A percentile compares a stretch with the other conserved stretches of the same genome.
Evolutionary conservation across 1,140 invertebrate species (phyloP).

Genomic region (Subanguina moxae): DNA sequence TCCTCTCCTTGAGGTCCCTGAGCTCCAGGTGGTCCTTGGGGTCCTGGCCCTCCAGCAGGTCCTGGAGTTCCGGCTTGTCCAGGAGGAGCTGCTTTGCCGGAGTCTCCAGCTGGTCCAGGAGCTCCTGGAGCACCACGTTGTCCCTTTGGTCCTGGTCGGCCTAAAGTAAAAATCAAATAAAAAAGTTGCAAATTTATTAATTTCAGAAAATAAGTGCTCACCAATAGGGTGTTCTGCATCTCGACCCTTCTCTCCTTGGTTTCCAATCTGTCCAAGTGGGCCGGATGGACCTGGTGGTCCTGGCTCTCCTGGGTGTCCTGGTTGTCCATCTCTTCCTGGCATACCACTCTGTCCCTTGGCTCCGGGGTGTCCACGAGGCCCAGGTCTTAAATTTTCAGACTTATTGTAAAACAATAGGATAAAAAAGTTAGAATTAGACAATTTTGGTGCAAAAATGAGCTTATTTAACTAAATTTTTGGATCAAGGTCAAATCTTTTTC

Average conservation of each 20-base stretch:
- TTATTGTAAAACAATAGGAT: too few species aligned
- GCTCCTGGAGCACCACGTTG: conserved; percentile 27
- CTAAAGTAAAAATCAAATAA: conserved; percentile 16
- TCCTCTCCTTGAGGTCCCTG: conserved; percentile 38
- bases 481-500: too few species aligned
- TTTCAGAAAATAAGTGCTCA: neutral
- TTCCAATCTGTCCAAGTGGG: conserved; percentile 41
- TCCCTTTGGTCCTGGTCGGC: conserved; percentile 50
- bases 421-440: too few species aligned
- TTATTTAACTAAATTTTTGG: too few species aligned
- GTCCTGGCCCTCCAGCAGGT: conserved; percentile 39
- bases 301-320: conserved; percentile 42
- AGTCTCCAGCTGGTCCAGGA: conserved; percentile 32
- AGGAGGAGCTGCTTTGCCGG: conserved; percentile 32
- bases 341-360: conserved; percentile 49
- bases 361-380: conserved; percentile 50
- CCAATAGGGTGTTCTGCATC: conserved; percentile 44
- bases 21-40: conserved; percentile 36
- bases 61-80: conserved; percentile 43
- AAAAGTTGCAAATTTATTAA: neutral
- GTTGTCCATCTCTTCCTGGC: conserved; percentile 50
- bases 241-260: conserved; percentile 46
- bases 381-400: conserved; percentile 41
- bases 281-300: conserved; percentile 29
- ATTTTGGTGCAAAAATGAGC: too few species aligned